Base-by-base conservation (phyloP, 2,888 invertebrate genomes). In the Helleia helle region DNA sequence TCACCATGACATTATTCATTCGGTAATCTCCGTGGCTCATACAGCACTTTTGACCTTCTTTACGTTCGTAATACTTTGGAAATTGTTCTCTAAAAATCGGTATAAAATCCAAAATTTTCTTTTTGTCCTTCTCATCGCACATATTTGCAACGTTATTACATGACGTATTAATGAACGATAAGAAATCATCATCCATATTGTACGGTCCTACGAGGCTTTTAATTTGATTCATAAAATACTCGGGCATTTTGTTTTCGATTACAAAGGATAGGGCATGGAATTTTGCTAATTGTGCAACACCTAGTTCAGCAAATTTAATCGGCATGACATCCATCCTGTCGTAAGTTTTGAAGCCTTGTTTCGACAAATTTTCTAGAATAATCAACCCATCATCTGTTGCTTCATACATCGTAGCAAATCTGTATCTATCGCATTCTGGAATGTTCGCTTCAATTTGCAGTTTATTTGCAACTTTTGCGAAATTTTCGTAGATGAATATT, bases 261-360 rank as follows among this genome's bases (percentile, higher is more conserved):
- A 58, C 61, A 38, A 68, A 71, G 0, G 71, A 58, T 0, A 76
- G 41, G 0, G 54, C 64, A 30, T 76, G 76, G 15, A 75, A 68
- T 49, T 56, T 76, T 0, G 77, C 76, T 3, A 77, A 50, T 40
- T 71, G 57, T 38, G 57, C 45, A 0, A 75, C 44, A 0, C 65
- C 55, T 17, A 59, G 41, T 46, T 70, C 61, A 4, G 65, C 64
- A 48, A 67, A 71, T 14, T 62, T 51, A 3, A 65, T 22, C 0
- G 63, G 49, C n/a, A 67, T 50, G 0, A 62, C 55, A 8, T 69
- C 59, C 51, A 63, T 56, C 48, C 68, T 59, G 8, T 58, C 41
- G 6, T 47, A 48, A 0, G 63, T 68, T 15, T 36, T 55, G 12
- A 60, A 76, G 1, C 66, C 69, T 40, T 52, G 54, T 24, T 52